These are phyloP conservation scores for Zelostemma sp. DNA, from an alignment of 1,140 invertebrate species.

Conservation along the genomic window DNA sequence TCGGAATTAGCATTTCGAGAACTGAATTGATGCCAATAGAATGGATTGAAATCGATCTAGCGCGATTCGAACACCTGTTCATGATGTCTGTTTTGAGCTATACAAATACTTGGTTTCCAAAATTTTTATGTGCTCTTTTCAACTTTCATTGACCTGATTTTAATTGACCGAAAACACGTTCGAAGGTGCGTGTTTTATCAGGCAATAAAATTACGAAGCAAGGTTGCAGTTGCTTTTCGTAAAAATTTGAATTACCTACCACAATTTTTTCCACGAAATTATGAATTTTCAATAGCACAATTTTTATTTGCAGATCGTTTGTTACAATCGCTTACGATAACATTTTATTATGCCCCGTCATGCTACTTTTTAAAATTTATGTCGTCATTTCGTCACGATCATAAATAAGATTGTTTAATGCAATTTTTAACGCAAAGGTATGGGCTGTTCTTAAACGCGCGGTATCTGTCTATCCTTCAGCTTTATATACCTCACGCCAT, in stretches of 20 bases:
- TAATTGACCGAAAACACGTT: no score
- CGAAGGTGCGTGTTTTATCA: no score
- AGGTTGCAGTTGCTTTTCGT: no score
- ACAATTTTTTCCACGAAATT: no score
- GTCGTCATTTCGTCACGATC: neutral
- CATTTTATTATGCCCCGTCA: neutral
- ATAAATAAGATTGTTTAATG: neutral
- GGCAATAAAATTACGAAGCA: neutral
- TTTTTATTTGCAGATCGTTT: no score
- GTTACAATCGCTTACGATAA: neutral
- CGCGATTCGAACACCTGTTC: neutral
- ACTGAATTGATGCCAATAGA: no score
- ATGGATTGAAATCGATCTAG: neutral
- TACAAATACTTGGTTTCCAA: neutral
- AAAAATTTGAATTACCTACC: no score
- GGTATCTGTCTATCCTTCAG: constrained; percentile 52
- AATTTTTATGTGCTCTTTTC: neutral
- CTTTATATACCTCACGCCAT: constrained; percentile 62
- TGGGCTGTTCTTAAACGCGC: constrained; percentile 7
- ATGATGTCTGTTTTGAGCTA: neutral
- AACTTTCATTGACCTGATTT: no score
- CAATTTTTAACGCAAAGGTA: neutral
- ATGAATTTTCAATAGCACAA: no score
- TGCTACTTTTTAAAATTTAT: neutral
- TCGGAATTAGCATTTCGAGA: neutral